Evolutionary conservation across 2,888 invertebrate genomes (phyloP), one percentile per base, ranked within the genome.

Genomic region (Plagiodera versicolora): DNA sequence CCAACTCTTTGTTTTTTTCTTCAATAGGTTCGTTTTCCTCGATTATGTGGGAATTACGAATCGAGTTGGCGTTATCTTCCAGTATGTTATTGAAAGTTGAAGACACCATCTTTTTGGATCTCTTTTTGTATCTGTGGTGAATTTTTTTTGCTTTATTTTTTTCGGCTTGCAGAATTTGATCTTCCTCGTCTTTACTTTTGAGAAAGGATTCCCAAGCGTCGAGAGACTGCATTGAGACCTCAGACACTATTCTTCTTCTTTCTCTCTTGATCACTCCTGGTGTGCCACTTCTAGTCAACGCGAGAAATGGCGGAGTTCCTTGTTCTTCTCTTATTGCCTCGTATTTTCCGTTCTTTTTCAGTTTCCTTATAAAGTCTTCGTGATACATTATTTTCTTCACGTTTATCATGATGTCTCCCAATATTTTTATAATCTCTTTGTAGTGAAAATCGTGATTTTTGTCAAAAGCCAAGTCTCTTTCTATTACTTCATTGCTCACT

Each of bases 151-250:
- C 19, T 14, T 47, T 32, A 16, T 59, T 56, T 19, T 55, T 50
- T 45, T 61, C 49, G 1, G 39, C 46, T 11, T n/a, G 19, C 10
- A 16, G 20, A 11, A 44, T 20, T 20, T 17, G 14, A 28, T 16
- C 16, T 24, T 18, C 24, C 28, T 53, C 44, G 17, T 53, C 52
- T 44, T 61, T 68, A 54, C 61, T 65, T 0, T 67, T 66, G 48
- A 73, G 17, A 16, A 69, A 67, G 14, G 66, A 60, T 48, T 73
- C 72, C 74, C 74, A 74, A 11, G 67, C 63, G n/a, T 73, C 70
- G 19, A 74, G 50, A 45, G 62, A 67, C 16, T 67, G 64, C 9
- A 67, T 39, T 0, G 73, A 72, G 11, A 64, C 48, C 14, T 70
- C 66, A 3, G 67, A 68, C n/a, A 57, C 64, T 19, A 62, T 65